Evolutionary conservation across 1,140 invertebrate species (phyloP).

Genomic region (Sycophaga agraensis): DNA sequence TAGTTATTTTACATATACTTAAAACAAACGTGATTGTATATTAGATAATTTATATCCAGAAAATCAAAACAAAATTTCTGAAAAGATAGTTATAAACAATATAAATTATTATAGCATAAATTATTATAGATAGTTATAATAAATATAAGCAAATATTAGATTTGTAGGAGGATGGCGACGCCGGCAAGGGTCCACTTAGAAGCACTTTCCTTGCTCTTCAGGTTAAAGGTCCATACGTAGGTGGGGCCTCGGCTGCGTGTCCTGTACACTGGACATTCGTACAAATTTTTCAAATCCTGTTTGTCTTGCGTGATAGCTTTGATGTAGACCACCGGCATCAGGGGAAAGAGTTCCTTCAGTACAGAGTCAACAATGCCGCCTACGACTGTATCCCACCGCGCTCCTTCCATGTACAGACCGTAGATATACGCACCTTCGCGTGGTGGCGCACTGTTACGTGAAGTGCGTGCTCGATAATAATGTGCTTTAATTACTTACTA

Average conservation of each 20-base stretch:
- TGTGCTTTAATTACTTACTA: background rate
- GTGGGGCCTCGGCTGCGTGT: conserved; percentile 84
- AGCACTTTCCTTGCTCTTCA: conserved; percentile 85
- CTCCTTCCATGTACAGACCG: conserved; percentile 91
- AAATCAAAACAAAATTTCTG: too few relatives aligned
- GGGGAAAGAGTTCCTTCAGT: conserved; percentile 85
- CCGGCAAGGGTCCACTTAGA: conserved; percentile 91
- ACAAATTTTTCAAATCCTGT: conserved; percentile 81
- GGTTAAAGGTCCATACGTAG: conserved; percentile 94
- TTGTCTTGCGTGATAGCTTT: conserved; percentile 87
- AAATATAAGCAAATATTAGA: too few relatives aligned
- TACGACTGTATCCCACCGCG: conserved; percentile 80
- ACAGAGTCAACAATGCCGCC: conserved; percentile 80
- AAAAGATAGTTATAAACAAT: too few relatives aligned
- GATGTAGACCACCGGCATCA: conserved; percentile 91
- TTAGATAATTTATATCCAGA: too few relatives aligned
- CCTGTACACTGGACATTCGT: conserved; percentile 93
- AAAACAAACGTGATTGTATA: too few relatives aligned
- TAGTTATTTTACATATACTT: too few relatives aligned
- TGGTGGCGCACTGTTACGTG: conserved; percentile 72
- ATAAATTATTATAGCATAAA: too few relatives aligned
- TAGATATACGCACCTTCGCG: conserved; percentile 89
- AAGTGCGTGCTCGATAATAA: too few relatives aligned
- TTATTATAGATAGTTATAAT: too few relatives aligned
- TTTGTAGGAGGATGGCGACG: conserved; percentile 82